Evolutionary conservation across 64 coral and sea anemone species (phyloP), one percentile per base, ranked within the genome.

Genomic region (Dendronephthya gigantea): DNA sequence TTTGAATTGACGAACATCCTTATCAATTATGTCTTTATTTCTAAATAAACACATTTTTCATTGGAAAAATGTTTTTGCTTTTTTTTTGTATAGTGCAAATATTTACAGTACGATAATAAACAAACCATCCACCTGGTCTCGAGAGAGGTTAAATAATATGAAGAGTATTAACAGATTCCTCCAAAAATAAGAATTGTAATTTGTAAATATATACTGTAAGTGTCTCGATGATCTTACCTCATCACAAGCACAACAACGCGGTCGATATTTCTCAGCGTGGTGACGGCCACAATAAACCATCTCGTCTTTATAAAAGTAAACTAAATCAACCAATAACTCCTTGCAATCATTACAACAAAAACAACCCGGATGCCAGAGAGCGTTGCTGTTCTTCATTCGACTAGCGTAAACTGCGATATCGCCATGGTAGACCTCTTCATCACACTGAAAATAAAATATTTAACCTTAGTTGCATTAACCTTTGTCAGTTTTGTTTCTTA

Each of bases 281-380:
- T 98, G 95, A 32, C 95, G 82, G 14, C 95, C 95, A 90, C 95
- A 98, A 25, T 93, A 98, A 47, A 98, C 88, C 43, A 88, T 91
- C 14, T 88, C 92, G 85, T 98, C 95, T 38, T 98, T 98, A 87
- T 91, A 98, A 49, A 93, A 98, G 90, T 98, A 98, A 23, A 98
- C 93, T 35, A 98, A 68, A 47, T 98, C 95, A 28, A 93, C 95
- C 30, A 98, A 66, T 11, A 98, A 85, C 75, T 98, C 92, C 51
- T 93, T 98, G 34, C 95, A 98, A 11, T 75, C 85, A 38, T 34
- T 84, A 50, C 95, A 98, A 40, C 91, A 70, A 88, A 98, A 98
- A 76, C 95, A 98, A 7, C 62, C 79, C 50, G 95, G 81, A 76
- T 98, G 95, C 95, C 95, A 98, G 29, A 92, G 87, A 19, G 92